Percentiles rank a stretch among this genome's conserved stretches.
These are phyloP conservation scores for Drosophila funebris DNA, from an alignment of 1,140 invertebrate genomes.

Conservation along the genomic window DNA sequence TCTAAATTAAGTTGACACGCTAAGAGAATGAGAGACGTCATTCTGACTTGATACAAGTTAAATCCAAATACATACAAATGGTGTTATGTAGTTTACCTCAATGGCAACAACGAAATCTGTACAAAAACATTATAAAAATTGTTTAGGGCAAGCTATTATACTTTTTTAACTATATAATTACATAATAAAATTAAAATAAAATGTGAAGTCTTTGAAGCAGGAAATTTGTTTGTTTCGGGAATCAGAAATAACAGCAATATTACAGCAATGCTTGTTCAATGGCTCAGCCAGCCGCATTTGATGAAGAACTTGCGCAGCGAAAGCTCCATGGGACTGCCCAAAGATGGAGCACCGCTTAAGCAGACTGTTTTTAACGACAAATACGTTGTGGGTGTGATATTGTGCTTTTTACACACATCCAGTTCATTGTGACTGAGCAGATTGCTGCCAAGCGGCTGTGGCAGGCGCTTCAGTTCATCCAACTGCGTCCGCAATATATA, in stretches of 20 bases:
- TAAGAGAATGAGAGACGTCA: constrained; percentile 21
- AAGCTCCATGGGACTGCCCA: constrained; percentile 74
- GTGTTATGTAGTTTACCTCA: constrained; percentile 42
- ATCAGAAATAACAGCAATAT: constrained; percentile 4
- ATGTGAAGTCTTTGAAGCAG: constrained; percentile 61
- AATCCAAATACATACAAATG: constrained; percentile 27
- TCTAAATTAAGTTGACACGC: constrained; percentile 1
- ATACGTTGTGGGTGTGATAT: constrained; percentile 85
- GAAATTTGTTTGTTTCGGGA: constrained; percentile 28
- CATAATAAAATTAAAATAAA: constrained; percentile 41
- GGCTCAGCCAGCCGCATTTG: constrained; percentile 83
- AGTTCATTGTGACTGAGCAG: constrained; percentile 84
- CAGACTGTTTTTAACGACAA: constrained; percentile 85
- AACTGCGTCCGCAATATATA: constrained; percentile 71
- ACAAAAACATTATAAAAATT: constrained; percentile 54
- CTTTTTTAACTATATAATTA: constrained; percentile 34
- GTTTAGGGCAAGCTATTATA: constrained; percentile 46
- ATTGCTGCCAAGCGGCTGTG: constrained; percentile 72
- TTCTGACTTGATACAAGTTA: constrained; percentile 77
- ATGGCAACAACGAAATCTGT: constrained; percentile 58
- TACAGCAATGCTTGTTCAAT: constrained; percentile 40
- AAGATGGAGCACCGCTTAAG: constrained; percentile 76
- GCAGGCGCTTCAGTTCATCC: constrained; percentile 71
- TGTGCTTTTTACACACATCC: constrained; percentile 85
- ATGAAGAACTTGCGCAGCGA: constrained; percentile 82